These are phyloP conservation scores for Lasioglossum albipes DNA, from an alignment of 1,140 invertebrate genomes.

Conservation along the genomic window DNA sequence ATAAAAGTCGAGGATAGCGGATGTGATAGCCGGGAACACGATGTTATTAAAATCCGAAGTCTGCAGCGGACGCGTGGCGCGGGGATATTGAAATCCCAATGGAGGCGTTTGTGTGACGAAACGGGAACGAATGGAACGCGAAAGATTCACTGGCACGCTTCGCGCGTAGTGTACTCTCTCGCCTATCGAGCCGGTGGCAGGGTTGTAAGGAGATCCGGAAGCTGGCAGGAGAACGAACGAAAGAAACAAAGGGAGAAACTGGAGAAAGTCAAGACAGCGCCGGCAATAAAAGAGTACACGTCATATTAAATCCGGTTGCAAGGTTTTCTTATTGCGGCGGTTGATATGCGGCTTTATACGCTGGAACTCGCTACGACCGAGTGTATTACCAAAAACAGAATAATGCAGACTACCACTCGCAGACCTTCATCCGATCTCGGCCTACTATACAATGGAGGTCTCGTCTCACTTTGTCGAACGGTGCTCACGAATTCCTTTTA, in stretches of 20 bases:
- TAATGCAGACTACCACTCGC: conserved; percentile 41
- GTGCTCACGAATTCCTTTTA: too few relatives aligned
- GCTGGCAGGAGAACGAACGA: neutral
- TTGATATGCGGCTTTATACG: conserved; percentile 60
- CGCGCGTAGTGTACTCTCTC: neutral
- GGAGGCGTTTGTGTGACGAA: neutral
- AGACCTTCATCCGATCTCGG: neutral
- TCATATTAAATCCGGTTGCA: conserved; percentile 68
- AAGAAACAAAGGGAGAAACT: conserved; percentile 20
- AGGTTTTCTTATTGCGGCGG: conserved; percentile 63
- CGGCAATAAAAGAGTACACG: conserved; percentile 65
- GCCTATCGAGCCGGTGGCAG: neutral
- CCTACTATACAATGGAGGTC: too few relatives aligned
- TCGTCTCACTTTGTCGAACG: too few relatives aligned
- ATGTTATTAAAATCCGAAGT: conserved; percentile 52
- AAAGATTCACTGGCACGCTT: conserved; percentile 30
- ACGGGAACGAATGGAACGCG: conserved; percentile 8
- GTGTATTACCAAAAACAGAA: conserved; percentile 59
- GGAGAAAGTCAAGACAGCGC: conserved; percentile 54
- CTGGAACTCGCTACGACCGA: conserved; percentile 30
- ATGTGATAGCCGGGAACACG: conserved; percentile 35
- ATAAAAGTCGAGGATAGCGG: neutral
- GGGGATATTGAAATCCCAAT: conserved; percentile 50
- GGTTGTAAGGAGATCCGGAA: neutral
- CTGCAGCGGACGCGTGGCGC: neutral